Percentiles rank a stretch among this genome's conserved stretches.
phyloP scores from a whole-genome alignment of 2,113 vertebrate genomes.

The Odobenus rosmarus region DNA sequence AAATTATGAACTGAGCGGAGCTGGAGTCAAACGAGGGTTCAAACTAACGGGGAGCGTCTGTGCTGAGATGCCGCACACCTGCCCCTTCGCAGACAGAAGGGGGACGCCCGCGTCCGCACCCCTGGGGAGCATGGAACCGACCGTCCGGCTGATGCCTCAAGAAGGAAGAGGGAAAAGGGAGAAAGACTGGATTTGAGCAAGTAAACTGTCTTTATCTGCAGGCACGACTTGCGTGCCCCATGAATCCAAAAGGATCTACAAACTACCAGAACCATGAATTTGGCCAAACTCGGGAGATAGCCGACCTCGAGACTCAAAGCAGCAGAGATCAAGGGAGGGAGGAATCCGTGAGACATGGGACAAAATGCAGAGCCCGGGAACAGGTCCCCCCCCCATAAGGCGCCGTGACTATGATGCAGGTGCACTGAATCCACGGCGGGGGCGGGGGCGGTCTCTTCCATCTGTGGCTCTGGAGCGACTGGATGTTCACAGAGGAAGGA shows the following conservation, averaged over 20 bases:
- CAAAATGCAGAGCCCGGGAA: not conserved
- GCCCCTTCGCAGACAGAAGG: not conserved
- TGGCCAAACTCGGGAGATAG: not conserved
- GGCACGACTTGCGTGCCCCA: not conserved
- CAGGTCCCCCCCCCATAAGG: not conserved
- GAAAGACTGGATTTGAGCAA: not conserved
- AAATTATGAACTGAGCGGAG: not conserved
- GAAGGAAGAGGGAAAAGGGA: not conserved
- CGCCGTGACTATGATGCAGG: not conserved
- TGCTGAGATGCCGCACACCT: fast-evolving
- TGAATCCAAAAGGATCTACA: not conserved
- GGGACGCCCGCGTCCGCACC: not conserved
- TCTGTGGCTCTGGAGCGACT: not conserved
- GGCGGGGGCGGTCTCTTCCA: not conserved
- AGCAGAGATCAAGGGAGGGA: fast-evolving
- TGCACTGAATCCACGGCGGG: fast-evolving
- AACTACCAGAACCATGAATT: not conserved
- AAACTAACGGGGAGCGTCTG: not conserved
- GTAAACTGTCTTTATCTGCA: not conserved
- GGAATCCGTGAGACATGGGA: fast-evolving
- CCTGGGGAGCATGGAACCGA: fast-evolving
- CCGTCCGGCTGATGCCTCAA: fast-evolving
- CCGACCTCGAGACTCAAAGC: not conserved
- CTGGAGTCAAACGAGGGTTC: too few species aligned
- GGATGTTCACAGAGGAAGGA: not conserved